Conservation (phyloP, 2,113 vertebrate genomes). For the Phyllostomus discolor region DNA sequence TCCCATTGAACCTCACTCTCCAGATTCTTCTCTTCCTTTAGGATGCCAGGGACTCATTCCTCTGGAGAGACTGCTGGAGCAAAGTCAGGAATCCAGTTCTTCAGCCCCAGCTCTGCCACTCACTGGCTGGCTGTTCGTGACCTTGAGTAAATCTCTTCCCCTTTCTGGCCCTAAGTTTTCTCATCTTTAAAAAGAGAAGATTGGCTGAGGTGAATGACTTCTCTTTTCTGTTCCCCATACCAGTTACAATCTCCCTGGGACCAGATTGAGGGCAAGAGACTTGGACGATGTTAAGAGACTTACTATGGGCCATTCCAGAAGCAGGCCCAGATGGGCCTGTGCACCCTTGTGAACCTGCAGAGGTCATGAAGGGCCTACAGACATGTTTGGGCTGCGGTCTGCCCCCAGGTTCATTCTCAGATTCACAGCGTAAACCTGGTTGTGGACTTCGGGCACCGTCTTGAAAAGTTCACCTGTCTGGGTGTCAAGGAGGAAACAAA, state of each 20-base stretch:
- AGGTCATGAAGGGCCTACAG: not conserved
- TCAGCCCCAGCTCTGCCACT: not conserved
- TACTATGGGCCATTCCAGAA: not conserved
- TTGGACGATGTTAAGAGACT: not conserved
- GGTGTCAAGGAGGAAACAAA: slow-evolving; percentile 33
- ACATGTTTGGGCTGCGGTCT: not conserved
- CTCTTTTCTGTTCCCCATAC: not conserved
- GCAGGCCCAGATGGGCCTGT: not conserved
- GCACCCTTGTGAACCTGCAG: not conserved
- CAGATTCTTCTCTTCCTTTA: not conserved
- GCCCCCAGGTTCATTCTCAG: not conserved
- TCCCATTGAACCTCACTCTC: not conserved
- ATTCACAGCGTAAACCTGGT: not conserved
- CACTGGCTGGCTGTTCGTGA: not conserved
- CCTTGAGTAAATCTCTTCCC: not conserved
- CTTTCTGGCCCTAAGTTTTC: slow-evolving; percentile 1
- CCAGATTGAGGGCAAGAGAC: not conserved
- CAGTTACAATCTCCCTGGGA: not conserved
- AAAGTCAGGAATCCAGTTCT: not conserved
- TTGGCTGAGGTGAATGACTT: not conserved
- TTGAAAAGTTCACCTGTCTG: not conserved
- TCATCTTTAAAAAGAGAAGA: slow-evolving; percentile 18
- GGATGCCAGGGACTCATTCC: not conserved
- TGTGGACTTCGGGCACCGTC: not conserved
- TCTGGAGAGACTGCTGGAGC: not conserved